These are phyloP conservation scores for Pycnomerus fuliginosus DNA, from an alignment of 2,888 invertebrate species.

Conservation along the genomic window DNA sequence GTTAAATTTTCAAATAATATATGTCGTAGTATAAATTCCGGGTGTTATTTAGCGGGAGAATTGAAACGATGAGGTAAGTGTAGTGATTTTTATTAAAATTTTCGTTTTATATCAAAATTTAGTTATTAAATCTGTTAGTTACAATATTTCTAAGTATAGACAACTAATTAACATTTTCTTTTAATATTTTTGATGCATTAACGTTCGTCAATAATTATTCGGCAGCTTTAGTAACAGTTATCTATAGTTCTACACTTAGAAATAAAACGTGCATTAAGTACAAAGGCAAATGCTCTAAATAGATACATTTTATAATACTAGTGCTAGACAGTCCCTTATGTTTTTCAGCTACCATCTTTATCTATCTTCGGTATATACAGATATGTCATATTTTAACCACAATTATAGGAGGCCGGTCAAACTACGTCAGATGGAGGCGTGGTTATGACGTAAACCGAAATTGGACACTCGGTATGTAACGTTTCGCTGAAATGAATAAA, in stretches of 20 bases:
- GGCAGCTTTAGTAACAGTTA: constrained; percentile 17
- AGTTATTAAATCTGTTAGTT: constrained; percentile 20
- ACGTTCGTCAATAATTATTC: constrained; percentile 10
- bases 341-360: constrained; percentile 1
- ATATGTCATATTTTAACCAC: neutral
- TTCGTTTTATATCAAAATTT: constrained; percentile 11
- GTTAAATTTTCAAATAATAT: no score
- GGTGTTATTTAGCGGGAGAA: no score
- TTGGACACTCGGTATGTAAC: neutral
- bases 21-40: no score
- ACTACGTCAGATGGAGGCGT: neutral
- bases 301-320: neutral
- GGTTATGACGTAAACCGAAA: neutral
- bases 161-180: constrained; percentile 14
- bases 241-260: constrained; percentile 2
- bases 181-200: constrained; percentile 12
- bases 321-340: neutral
- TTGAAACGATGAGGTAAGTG: no score
- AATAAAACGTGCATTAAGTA: constrained; percentile 1
- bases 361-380: constrained; percentile 1
- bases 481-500: neutral
- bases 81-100: no score
- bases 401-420: constrained; percentile 1
- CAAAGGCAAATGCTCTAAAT: neutral
- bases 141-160: constrained; percentile 16